These are phyloP conservation scores for Phataginus tetradactyla DNA, from an alignment of 2,797 vertebrate species.

Conservation along the genomic window DNA sequence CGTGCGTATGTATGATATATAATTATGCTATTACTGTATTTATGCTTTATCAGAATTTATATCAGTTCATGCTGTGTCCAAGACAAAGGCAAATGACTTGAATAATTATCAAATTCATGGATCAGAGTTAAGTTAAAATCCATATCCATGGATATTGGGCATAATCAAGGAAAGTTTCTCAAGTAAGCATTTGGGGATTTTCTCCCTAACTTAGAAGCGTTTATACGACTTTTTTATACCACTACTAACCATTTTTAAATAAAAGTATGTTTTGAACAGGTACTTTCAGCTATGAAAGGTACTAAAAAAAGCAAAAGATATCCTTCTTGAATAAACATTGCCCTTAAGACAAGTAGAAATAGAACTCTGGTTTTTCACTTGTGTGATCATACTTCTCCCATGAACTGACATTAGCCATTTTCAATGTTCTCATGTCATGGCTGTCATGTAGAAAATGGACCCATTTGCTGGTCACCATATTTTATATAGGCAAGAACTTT, in stretches of 20 bases:
- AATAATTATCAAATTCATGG: not conserved
- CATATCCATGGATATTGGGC: not conserved
- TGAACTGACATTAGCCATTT: not conserved
- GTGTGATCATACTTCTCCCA: not conserved
- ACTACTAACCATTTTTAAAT: not conserved
- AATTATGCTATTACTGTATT: not conserved
- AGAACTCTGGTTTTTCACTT: not conserved
- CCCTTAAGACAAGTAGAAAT: not conserved
- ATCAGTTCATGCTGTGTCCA: not conserved
- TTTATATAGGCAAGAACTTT: not conserved
- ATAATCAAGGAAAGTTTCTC: not conserved
- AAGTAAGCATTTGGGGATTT: not conserved
- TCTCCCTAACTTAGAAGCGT: not conserved
- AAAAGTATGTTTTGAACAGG: not conserved
- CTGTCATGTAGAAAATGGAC: not conserved
- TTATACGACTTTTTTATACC: not conserved
- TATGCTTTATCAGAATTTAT: not conserved
- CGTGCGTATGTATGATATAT: not conserved
- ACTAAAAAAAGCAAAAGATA: not conserved
- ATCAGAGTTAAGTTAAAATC: not conserved
- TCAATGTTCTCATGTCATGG: not conserved
- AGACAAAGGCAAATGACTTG: not conserved
- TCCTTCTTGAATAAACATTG: not conserved
- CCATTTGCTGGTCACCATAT: not conserved
- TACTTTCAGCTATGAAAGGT: not conserved